Conservation (phyloP, 2,888 invertebrate species). For the Lasioglossum lativentre region DNA sequence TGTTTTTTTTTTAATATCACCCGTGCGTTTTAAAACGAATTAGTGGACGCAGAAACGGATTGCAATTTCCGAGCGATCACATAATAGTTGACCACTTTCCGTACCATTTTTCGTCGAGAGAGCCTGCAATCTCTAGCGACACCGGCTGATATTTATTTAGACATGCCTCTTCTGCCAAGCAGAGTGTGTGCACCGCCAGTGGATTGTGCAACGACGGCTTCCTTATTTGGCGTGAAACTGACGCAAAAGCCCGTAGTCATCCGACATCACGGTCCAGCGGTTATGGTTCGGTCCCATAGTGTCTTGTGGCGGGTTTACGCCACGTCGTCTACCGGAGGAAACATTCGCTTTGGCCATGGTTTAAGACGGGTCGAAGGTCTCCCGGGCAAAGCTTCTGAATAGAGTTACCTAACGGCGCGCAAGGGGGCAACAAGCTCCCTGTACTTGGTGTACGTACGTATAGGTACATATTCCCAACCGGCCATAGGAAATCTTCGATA, state of each 20-base stretch:
- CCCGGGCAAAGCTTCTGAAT: slow-evolving; percentile 71
- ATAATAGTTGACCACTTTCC: not conserved
- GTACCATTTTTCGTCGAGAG: not conserved
- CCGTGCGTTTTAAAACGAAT: too few species aligned
- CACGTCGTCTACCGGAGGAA: slow-evolving; percentile 62
- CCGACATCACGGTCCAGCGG: slow-evolving; percentile 68
- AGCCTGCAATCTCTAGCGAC: slow-evolving; percentile 17
- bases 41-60: not conserved
- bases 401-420: slow-evolving; percentile 70
- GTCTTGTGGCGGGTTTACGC: slow-evolving; percentile 63
- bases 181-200: slow-evolving; percentile 47
- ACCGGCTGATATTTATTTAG: slow-evolving; percentile 49
- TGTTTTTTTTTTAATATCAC: too few species aligned
- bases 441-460: slow-evolving; percentile 51
- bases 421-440: slow-evolving; percentile 57
- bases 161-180: slow-evolving; percentile 42
- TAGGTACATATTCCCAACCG: slow-evolving; percentile 44
- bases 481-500: slow-evolving; percentile 71
- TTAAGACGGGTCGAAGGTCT: slow-evolving; percentile 74
- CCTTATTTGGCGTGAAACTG: slow-evolving; percentile 72
- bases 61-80: not conserved
- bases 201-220: slow-evolving; percentile 59
- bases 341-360: slow-evolving; percentile 72
- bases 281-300: slow-evolving; percentile 60
- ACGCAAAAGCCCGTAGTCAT: slow-evolving; percentile 71